phyloP scores from a whole-genome alignment of 2,888 invertebrate species.

The Nasonia oneida region DNA sequence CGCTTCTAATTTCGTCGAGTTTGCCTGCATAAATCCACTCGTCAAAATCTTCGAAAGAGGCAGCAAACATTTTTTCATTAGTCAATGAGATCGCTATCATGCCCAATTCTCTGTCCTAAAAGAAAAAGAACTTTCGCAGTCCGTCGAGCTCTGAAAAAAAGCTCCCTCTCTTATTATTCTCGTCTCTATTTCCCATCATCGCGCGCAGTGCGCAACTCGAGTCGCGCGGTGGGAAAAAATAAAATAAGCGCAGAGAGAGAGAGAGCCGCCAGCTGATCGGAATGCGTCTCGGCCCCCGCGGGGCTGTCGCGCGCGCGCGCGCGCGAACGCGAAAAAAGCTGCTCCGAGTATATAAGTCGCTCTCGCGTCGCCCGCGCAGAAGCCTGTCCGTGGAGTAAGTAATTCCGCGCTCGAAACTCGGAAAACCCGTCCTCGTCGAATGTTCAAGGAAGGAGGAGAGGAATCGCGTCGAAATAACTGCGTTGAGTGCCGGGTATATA shows the following conservation, averaged over 20 bases:
- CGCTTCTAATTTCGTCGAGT: too few relatives aligned
- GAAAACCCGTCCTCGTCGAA: neutral
- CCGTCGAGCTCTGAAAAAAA: neutral
- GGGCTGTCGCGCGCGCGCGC: neutral
- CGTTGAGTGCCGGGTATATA: too few relatives aligned
- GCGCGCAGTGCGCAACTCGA: neutral
- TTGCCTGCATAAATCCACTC: too few relatives aligned
- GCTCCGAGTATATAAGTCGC: neutral
- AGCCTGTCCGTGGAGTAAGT: neutral
- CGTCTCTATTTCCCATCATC: neutral
- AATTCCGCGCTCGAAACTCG: neutral
- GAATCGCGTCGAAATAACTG: too few relatives aligned
- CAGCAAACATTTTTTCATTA: too few relatives aligned
- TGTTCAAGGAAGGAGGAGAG: neutral
- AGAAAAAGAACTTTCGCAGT: neutral
- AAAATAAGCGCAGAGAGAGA: neutral
- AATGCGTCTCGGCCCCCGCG: slow-evolving; percentile 2
- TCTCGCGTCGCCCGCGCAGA: neutral
- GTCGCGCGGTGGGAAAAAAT: neutral
- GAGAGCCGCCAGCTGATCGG: neutral
- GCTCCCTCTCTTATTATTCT: neutral
- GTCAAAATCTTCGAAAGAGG: too few relatives aligned
- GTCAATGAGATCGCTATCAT: too few relatives aligned
- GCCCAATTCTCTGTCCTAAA: neutral
- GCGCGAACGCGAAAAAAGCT: neutral